These are phyloP conservation scores for Meandrusa payeni DNA, from an alignment of 2,888 invertebrate genomes.

Conservation along the genomic window DNA sequence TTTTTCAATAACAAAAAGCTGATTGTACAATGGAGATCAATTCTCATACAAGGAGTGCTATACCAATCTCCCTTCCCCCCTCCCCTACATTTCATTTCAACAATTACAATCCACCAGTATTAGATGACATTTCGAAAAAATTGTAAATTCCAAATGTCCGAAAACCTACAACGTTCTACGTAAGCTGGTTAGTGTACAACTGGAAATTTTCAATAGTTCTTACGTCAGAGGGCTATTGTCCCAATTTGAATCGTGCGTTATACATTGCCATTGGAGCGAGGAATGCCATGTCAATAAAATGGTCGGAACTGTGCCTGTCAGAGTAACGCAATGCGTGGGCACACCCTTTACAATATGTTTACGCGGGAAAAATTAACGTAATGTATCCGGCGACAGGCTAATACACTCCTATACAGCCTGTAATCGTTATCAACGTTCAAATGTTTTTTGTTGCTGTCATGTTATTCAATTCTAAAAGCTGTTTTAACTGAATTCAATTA, in stretches of 20 bases:
- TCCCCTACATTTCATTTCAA: too few relatives aligned
- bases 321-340: conserved; percentile 65
- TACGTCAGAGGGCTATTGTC: conserved; percentile 59
- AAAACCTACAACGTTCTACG: too few relatives aligned
- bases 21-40: too few relatives aligned
- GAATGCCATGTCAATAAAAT: conserved; percentile 58
- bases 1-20: too few relatives aligned
- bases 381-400: conserved; percentile 15
- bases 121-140: conserved; percentile 33
- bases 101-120: too few relatives aligned
- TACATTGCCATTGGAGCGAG: conserved; percentile 59
- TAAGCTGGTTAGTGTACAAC: not conserved
- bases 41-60: too few relatives aligned
- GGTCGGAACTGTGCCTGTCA: conserved; percentile 71
- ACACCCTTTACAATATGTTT: conserved; percentile 52
- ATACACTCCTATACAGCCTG: conserved; percentile 5
- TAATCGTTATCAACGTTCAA: not conserved
- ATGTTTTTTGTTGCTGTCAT: not conserved
- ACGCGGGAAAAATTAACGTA: conserved; percentile 43
- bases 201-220: conserved; percentile 52
- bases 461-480: too few relatives aligned
- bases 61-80: too few relatives aligned
- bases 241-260: conserved; percentile 35
- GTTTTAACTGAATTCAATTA: too few relatives aligned
- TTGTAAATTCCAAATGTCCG: not conserved